phyloP scores from a whole-genome alignment of 1,140 invertebrate species.

The Hydropsyche tenuis region DNA sequence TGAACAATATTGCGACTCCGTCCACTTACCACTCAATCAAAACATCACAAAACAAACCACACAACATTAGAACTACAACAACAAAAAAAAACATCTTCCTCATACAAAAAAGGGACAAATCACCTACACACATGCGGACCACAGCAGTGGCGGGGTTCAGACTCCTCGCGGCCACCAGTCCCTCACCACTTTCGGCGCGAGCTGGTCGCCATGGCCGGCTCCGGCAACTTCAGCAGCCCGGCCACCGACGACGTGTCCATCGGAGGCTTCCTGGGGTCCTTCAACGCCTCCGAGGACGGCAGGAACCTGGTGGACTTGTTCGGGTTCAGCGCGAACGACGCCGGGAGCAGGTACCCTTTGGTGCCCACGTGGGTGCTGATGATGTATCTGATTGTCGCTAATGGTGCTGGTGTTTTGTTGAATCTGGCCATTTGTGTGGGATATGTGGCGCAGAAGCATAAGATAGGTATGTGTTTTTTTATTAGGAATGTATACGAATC shows the following conservation, averaged over 20 bases:
- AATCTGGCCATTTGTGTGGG: conserved; percentile 38
- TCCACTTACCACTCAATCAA: too few relatives aligned
- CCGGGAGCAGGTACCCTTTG: conserved; percentile 27
- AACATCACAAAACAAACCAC: too few relatives aligned
- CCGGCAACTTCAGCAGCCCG: background rate
- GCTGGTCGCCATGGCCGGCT: conserved; percentile 7
- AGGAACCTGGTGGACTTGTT: conserved; percentile 27
- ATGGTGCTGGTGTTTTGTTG: conserved; percentile 40
- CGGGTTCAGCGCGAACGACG: conserved; percentile 5
- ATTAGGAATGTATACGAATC: too few relatives aligned
- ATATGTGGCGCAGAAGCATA: conserved; percentile 34
- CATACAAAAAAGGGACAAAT: too few relatives aligned
- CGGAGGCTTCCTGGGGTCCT: background rate
- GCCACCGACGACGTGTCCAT: conserved; percentile 31
- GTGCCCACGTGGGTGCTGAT: conserved; percentile 38
- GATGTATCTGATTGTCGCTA: conserved; percentile 39
- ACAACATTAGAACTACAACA: too few relatives aligned
- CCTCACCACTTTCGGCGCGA: background rate
- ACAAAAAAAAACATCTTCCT: too few relatives aligned
- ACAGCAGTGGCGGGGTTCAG: too few relatives aligned
- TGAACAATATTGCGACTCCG: too few relatives aligned
- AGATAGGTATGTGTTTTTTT: conserved; percentile 36
- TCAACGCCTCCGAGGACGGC: background rate
- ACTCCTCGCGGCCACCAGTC: background rate
- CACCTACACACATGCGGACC: too few relatives aligned